Conservation (phyloP, 2,888 invertebrate species). For the Frankliniella intonsa region DNA sequence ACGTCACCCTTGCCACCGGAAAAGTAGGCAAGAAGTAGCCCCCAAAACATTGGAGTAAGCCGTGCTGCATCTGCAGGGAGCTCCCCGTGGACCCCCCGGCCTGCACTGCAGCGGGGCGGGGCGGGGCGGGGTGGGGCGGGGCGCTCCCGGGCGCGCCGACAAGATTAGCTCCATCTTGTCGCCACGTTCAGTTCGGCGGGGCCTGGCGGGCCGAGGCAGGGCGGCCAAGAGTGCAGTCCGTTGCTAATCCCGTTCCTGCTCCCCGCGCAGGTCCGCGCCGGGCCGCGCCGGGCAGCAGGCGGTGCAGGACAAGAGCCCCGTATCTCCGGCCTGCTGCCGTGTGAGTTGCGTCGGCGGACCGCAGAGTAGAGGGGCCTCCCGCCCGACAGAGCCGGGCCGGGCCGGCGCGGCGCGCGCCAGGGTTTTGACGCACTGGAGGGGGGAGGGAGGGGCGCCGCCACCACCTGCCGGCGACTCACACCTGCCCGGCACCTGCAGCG, state of each 20-base stretch:
- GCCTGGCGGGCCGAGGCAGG: background rate
- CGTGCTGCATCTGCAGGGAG: too few species aligned
- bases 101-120: too few species aligned
- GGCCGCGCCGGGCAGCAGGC: background rate
- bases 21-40: too few species aligned
- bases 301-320: background rate
- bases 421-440: background rate
- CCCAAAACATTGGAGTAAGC: too few species aligned
- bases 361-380: background rate
- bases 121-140: too few species aligned
- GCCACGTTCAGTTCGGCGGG: too few species aligned
- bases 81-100: too few species aligned
- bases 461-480: slow-evolving; percentile 21
- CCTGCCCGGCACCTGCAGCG: slow-evolving; percentile 17
- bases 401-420: background rate
- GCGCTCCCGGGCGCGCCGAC: too few species aligned
- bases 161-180: too few species aligned
- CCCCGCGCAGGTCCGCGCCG: background rate
- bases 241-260: slow-evolving; percentile 1
- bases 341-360: background rate
- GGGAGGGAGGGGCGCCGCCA: background rate
- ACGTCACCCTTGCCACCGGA: too few species aligned
- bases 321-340: too few species aligned
- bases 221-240: background rate
- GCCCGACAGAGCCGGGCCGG: background rate